phyloP scores from a whole-genome alignment of 1,140 invertebrate species.

The Hycleus phaleratus region DNA sequence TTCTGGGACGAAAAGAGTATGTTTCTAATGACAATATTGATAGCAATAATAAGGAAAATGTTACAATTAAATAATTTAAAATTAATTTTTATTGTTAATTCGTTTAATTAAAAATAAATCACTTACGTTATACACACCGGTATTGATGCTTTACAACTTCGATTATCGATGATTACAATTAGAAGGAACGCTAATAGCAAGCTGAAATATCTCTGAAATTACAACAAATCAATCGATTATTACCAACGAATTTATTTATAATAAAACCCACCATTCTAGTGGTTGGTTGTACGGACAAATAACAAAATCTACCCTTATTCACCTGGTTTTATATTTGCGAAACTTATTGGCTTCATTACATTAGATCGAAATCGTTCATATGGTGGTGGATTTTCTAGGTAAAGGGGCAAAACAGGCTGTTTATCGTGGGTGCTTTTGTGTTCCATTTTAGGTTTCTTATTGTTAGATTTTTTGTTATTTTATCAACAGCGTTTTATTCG shows the following conservation, averaged over 20 bases:
- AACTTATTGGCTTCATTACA: not conserved
- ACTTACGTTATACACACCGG: not conserved
- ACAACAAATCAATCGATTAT: too few relatives aligned
- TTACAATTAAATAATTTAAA: not conserved
- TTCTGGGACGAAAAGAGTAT: not conserved
- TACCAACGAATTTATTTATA: too few relatives aligned
- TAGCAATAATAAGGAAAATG: too few relatives aligned
- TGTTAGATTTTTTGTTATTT: too few relatives aligned
- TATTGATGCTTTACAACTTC: not conserved
- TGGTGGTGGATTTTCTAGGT: too few relatives aligned
- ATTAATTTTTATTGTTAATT: not conserved
- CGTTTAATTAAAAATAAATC: not conserved
- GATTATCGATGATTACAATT: not conserved
- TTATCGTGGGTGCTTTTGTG: too few relatives aligned
- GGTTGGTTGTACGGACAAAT: not conserved
- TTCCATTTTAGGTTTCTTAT: too few relatives aligned
- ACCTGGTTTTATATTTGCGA: not conserved
- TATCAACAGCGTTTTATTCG: too few relatives aligned
- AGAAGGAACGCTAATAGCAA: not conserved
- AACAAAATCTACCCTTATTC: not conserved
- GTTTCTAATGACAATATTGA: too few relatives aligned
- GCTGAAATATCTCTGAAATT: not conserved
- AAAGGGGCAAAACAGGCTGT: too few relatives aligned
- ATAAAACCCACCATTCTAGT: too few relatives aligned
- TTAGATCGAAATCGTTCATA: not conserved